Evolutionary conservation across 2,888 invertebrate species (phyloP).

Genomic region (Agrochola circellaris): DNA sequence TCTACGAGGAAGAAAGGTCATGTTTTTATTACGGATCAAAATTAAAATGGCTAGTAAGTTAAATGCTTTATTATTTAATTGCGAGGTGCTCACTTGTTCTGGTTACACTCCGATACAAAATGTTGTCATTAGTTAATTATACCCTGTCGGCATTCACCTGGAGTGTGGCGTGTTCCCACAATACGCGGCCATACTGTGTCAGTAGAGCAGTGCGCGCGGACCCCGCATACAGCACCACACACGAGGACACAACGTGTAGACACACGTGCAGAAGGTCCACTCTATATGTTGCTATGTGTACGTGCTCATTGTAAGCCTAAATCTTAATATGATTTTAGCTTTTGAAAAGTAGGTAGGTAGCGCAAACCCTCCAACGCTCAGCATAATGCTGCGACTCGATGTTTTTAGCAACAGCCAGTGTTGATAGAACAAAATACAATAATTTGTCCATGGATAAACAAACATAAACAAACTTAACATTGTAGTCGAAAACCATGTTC

Average conservation of each 20-base stretch:
- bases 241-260: background rate
- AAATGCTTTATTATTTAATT: background rate
- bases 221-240: background rate
- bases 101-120: background rate
- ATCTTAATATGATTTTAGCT: background rate
- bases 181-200: slow-evolving; percentile 37
- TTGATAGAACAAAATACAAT: no score
- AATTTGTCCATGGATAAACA: no score
- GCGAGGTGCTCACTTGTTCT: background rate
- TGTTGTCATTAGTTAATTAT: slow-evolving; percentile 33
- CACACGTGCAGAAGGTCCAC: slow-evolving; percentile 19
- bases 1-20: slow-evolving; percentile 14
- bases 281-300: background rate
- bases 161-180: slow-evolving; percentile 9
- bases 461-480: no score
- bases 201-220: slow-evolving; percentile 35
- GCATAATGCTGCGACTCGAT: no score
- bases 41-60: background rate
- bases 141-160: slow-evolving; percentile 9
- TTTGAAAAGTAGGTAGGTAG: background rate
- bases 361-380: no score
- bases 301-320: background rate
- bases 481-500: no score
- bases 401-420: no score
- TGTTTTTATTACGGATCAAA: slow-evolving; percentile 11